Evolutionary conservation across 2,113 vertebrate genomes (phyloP), one percentile per base, ranked within the genome.

Genomic region (Setophaga coronata): DNA sequence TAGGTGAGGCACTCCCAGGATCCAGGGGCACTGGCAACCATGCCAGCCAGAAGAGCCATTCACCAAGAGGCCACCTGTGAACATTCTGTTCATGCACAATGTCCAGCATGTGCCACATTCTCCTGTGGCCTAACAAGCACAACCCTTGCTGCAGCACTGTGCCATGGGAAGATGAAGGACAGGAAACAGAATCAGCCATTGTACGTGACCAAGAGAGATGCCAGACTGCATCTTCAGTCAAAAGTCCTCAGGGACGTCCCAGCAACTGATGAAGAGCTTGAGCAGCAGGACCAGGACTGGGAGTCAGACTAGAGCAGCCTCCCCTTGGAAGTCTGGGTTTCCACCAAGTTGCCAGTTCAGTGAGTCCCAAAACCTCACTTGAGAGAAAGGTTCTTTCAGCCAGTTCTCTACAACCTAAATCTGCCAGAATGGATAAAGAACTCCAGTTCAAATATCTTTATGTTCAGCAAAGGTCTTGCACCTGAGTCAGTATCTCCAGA

Each of bases 381-480:
- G 4, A 82, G 33, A 45, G 18, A 89, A 82, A 76, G n/a, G 24
- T 20, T 79, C 57, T 85, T 79, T 67, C 61, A 79, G 45, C 17
- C 53, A 76, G 13, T 72, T 67, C 53, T 72, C 57, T 57, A 60
- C 45, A 56, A 51, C 4, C 11, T 45, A 53, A 77, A 74, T 48
- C 36, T 61, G 57, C 31, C 57, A 34, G 40, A 67, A 21, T 31
- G 26, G 66, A 43, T 16, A 65, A 91, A 84, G 18, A 33, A 42
- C 25, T 80, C 36, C 5, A 19, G 40, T 84, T 85, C 25, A 2
- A 2, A 23, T 47, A 51, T 36, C 23, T 67, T 18, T 28, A 11
- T 9, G 13, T 72, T 92, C 58, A 65, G 25, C 36, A 81, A 71
- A 91, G 43, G 29, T 67, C 69, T 93, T 81, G 58, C 53, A 93